A percentile compares a stretch with the other conserved stretches of the same genome.
Conservation (phyloP, 2,888 invertebrate species). For the Eledone cirrhosa region DNA sequence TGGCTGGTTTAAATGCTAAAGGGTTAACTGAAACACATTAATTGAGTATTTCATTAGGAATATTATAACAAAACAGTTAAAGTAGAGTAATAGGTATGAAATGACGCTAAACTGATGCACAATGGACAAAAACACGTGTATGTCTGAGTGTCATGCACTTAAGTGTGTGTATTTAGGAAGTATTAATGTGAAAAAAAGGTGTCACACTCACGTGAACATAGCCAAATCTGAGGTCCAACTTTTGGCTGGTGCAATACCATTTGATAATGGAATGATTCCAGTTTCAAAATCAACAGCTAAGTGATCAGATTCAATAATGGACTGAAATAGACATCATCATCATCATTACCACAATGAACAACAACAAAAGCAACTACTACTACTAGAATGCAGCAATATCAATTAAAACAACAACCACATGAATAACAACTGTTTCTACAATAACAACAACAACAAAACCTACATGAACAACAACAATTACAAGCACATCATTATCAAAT, state of each 20-base stretch:
- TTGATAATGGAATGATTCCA: slow-evolving; percentile 26
- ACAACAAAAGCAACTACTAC: background rate
- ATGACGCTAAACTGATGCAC: too few species aligned
- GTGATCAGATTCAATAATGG: slow-evolving; percentile 23
- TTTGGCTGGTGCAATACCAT: slow-evolving; percentile 18
- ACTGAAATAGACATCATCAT: background rate
- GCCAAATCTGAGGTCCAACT: slow-evolving; percentile 21
- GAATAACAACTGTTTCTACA: background rate
- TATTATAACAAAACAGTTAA: too few species aligned
- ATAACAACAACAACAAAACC: too few species aligned
- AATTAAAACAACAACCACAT: background rate
- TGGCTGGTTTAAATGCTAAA: too few species aligned
- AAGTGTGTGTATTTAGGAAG: background rate
- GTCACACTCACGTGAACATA: slow-evolving; percentile 5
- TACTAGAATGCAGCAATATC: background rate
- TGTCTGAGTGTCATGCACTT: too few species aligned
- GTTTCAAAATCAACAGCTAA: slow-evolving; percentile 22
- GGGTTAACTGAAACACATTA: too few species aligned
- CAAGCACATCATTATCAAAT: too few species aligned
- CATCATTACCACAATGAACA: background rate
- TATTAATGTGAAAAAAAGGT: background rate
- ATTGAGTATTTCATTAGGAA: too few species aligned
- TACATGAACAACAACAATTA: too few species aligned
- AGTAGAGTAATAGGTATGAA: too few species aligned
- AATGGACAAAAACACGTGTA: too few species aligned